Percentiles rank a stretch among this genome's conserved stretches.
Conservation (phyloP, 2,113 vertebrate species). For the Notarius quadriscutis region DNA sequence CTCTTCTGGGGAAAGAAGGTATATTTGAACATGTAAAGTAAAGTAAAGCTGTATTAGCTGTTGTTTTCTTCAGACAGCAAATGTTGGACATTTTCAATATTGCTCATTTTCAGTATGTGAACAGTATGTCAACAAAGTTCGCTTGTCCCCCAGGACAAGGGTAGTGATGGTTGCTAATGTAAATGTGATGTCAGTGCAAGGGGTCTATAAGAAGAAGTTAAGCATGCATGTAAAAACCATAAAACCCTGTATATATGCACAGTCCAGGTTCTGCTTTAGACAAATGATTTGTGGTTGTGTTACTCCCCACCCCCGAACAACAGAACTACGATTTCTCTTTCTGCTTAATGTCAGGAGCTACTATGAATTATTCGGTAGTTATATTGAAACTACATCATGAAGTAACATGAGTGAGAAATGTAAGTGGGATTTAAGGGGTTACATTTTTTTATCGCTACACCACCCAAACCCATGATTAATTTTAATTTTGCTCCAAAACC, state of each 20-base stretch:
- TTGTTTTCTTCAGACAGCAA: no score
- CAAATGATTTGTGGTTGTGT: not conserved
- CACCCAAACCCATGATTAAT: not conserved
- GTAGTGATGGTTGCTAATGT: no score
- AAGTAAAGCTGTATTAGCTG: no score
- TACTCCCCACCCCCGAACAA: not conserved
- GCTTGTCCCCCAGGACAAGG: no score
- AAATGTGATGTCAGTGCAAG: no score
- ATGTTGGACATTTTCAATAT: no score
- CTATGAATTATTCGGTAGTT: not conserved
- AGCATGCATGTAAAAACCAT: not conserved
- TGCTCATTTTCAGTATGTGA: no score
- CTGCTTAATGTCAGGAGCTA: not conserved
- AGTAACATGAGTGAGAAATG: not conserved
- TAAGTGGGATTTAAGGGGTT: not conserved
- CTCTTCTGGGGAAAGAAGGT: no score
- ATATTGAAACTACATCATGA: not conserved
- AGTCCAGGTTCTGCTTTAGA: not conserved
- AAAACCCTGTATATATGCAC: not conserved
- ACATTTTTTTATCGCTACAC: not conserved
- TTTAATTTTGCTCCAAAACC: not conserved
- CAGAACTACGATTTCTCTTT: not conserved
- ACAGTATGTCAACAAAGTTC: no score
- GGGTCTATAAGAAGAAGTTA: no score
- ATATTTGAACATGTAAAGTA: no score